phyloP scores from a whole-genome alignment of 2,797 vertebrate genomes.

The Sarcoramphus papa region DNA sequence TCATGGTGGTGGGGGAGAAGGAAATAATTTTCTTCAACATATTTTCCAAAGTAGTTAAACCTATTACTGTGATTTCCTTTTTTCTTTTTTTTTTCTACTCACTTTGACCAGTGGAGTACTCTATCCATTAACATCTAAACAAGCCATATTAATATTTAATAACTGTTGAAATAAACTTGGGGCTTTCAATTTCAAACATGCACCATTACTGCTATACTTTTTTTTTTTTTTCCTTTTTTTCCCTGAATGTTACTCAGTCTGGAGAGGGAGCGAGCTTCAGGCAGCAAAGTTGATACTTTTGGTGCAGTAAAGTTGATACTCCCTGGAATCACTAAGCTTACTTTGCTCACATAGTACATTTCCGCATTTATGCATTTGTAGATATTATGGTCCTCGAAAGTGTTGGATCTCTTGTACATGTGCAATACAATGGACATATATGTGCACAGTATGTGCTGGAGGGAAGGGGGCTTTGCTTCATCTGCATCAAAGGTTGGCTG shows the following conservation, averaged over 20 bases:
- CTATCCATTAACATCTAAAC: too few species aligned
- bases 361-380: neutral
- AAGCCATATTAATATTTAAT: neutral
- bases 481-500: neutral
- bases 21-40: neutral
- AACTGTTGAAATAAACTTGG: neutral
- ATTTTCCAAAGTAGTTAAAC: neutral
- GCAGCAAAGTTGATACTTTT: neutral
- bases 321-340: neutral
- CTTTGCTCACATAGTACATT: neutral
- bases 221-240: too few species aligned
- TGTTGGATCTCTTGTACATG: neutral
- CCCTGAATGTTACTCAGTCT: neutral
- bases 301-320: neutral
- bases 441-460: neutral
- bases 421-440: neutral
- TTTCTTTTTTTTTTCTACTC: neutral
- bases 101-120: neutral
- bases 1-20: neutral
- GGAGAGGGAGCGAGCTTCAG: neutral
- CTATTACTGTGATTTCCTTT: neutral
- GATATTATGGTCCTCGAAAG: neutral
- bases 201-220: neutral
- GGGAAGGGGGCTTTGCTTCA: neutral
- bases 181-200: neutral